Conservation (phyloP, 1,140 invertebrate genomes). For the Latrodectus geometricus region DNA sequence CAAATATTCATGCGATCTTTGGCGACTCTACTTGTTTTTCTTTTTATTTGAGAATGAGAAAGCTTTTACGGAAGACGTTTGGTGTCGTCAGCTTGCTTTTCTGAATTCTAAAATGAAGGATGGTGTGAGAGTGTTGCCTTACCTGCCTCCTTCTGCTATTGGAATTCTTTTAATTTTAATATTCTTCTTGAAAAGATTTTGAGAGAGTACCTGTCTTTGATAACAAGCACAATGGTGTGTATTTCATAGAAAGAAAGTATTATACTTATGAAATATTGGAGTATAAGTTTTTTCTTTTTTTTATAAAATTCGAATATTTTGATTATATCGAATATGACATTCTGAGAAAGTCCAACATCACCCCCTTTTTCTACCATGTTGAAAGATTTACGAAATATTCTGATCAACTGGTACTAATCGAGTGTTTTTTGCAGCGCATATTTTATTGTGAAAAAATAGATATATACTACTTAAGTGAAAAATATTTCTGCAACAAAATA, state of each 20-base stretch:
- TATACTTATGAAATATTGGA: not conserved
- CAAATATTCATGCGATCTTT: slow-evolving; percentile 40
- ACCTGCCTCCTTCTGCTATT: not conserved
- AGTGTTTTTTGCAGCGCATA: too few relatives aligned
- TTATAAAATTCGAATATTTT: too few relatives aligned
- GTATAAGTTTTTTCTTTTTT: too few relatives aligned
- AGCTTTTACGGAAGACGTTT: not conserved
- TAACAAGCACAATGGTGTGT: not conserved
- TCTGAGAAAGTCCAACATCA: too few relatives aligned
- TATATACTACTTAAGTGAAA: too few relatives aligned
- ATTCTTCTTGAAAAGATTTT: not conserved
- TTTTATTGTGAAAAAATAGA: too few relatives aligned
- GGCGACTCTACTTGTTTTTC: not conserved
- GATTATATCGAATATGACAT: too few relatives aligned
- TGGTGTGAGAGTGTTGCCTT: not conserved
- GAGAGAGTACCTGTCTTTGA: not conserved
- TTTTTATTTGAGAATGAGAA: not conserved
- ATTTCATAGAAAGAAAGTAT: not conserved
- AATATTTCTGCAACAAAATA: too few relatives aligned
- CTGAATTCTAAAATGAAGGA: not conserved
- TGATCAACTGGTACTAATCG: too few relatives aligned
- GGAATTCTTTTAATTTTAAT: not conserved
- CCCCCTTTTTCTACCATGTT: too few relatives aligned
- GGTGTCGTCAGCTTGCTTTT: not conserved
- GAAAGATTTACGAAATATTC: too few relatives aligned